Evolutionary conservation across 2,113 vertebrate genomes (phyloP), one percentile per base, ranked within the genome.

Genomic region (Hyperoodon ampullatus): DNA sequence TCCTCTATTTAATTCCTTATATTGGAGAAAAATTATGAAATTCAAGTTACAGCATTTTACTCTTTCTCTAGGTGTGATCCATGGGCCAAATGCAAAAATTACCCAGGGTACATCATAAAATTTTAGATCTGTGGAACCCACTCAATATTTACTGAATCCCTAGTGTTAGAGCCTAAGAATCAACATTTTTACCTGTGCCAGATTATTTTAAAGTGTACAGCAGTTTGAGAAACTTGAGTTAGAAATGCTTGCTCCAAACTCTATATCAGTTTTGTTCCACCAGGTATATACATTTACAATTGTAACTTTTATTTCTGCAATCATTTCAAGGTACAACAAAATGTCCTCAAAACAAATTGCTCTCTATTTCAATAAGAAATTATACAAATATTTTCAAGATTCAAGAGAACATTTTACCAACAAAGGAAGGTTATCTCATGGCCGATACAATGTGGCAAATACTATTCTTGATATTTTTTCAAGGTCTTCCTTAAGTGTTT

Each of bases 1-100:
- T 93, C 4, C 2, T 63, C 7, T 94, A 39, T 66, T 58, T 92
- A 70, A 7, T 88, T 95, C 35, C 35, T 71, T 68, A 2, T 60
- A 65, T 10, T 71, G 16, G 14, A 80, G 58, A 93, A 89, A 92
- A 90, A 75, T 11, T 63, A 68, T 26, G 30, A 87, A 96, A 93
- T 82, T 88, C n/a, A 91, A 35, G 78, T 65, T 94, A 3, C 1
- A 85, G 68, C 26, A 33, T 4, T 86, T 30, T 35, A 85, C 10
- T 65, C 15, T 86, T 82, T 78, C 88, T 81, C 19, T 71, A 90
- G 71, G 58, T 95, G 68, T 70, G 33, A 86, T 88, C 33, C 8
- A 35, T 50, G 4, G 12, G 8, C 24, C 71, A 88, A 42, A 2
- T 96, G n/a, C 30, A 86, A 81, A 93, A 92, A 44, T 53, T 19